Evolutionary conservation across 2,888 invertebrate species (phyloP), one percentile per base, ranked within the genome.

Genomic region (Frankliniella intonsa): DNA sequence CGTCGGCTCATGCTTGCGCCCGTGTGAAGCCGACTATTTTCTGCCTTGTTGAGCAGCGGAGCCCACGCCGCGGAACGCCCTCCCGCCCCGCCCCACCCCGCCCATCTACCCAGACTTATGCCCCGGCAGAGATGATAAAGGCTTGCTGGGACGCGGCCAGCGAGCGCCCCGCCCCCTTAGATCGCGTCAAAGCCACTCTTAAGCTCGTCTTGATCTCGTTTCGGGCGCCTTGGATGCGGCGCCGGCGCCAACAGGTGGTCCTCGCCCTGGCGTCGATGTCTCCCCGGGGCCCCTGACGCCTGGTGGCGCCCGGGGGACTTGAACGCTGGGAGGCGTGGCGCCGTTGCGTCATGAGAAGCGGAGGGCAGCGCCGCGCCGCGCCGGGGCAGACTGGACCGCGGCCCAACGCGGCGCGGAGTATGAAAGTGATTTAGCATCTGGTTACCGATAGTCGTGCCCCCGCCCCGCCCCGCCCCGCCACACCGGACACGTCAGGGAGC

Each of bases 351-450:
- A 38, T 38, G 5, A 2, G 38, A 38, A 38, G 38, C 38, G 38
- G 38, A 38, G 38, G 38, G 38, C 38, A 5, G 38, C 38, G n/a
- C n/a, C n/a, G n/a, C n/a, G n/a, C n/a, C n/a, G n/a, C n/a, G n/a
- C n/a, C n/a, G n/a, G n/a, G n/a, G n/a, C n/a, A n/a, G n/a, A n/a
- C n/a, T n/a, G 19, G n/a, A 19, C 65, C 55, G 55, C 14, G 62
- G 62, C 62, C 17, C 17, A 1, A 8, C 7, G 65, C n/a, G 69
- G 69, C 69, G 55, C 55, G 5, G 2, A 19, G 55, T 55, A 55
- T 55, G 55, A 55, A 55, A 76, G 69, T 76, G 69, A 76, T 76
- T 76, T n/a, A 76, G 12, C 69, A 76, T n/a, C 69, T 76, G 69
- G 69, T 22, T 76, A 76, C 69, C 69, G 69, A 76, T 76, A 25